Conservation (phyloP, 2,113 vertebrate species). For the Misgurnus anguillicaudatus region DNA sequence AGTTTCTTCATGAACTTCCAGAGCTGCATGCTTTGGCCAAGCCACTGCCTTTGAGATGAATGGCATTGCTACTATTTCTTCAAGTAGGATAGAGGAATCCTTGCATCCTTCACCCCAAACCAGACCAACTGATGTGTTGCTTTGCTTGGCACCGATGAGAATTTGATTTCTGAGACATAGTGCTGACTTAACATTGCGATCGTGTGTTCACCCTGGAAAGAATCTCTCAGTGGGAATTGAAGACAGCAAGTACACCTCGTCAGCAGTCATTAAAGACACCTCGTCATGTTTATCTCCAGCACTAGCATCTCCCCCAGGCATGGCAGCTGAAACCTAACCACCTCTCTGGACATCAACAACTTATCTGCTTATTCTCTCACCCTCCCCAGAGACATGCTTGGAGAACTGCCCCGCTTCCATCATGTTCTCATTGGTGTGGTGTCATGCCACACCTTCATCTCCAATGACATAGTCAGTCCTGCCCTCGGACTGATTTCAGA, state of each 20-base stretch:
- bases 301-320: constrained; percentile 35
- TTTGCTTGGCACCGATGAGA: background rate
- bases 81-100: background rate
- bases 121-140: too few species aligned
- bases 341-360: constrained; percentile 53
- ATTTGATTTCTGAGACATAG: constrained; percentile 36
- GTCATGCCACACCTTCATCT: constrained; percentile 35
- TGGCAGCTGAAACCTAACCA: constrained; percentile 50
- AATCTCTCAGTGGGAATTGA: constrained; percentile 61
- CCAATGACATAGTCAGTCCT: constrained; percentile 41
- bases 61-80: too few species aligned
- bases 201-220: constrained; percentile 62
- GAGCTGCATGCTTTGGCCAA: too few species aligned
- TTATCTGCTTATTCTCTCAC: constrained; percentile 35
- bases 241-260: constrained; percentile 64
- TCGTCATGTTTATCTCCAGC: constrained; percentile 54
- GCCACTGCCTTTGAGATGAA: background rate
- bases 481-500: constrained; percentile 37
- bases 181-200: constrained; percentile 20
- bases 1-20: too few species aligned
- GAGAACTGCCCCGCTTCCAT: constrained; percentile 16
- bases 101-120: background rate
- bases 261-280: constrained; percentile 66
- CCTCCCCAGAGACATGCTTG: constrained; percentile 12
- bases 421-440: constrained; percentile 32